Evolutionary conservation across 2,113 vertebrate genomes (phyloP).

Genomic region (Erythrocercus mccallii): DNA sequence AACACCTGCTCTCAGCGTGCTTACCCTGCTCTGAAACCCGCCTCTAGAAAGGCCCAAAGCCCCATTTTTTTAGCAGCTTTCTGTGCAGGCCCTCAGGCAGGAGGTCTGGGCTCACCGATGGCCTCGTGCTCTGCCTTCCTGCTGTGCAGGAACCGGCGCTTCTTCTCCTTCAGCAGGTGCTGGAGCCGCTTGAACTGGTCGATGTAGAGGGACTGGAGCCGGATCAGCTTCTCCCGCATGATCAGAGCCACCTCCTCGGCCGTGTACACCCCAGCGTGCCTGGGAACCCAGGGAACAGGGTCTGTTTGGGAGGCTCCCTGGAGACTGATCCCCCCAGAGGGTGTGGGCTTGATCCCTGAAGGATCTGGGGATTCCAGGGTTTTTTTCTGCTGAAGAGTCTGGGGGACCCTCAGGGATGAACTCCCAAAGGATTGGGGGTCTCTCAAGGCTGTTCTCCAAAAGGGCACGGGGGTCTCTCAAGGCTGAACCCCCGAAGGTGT

Average conservation of each 20-base stretch:
- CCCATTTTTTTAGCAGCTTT: neutral
- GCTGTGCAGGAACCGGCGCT: constrained; percentile 87
- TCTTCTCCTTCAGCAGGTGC: constrained; percentile 96
- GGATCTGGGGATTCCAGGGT: neutral
- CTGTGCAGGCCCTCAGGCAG: neutral
- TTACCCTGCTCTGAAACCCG: neutral
- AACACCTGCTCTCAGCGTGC: neutral
- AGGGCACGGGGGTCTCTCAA: neutral
- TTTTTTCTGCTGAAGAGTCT: neutral
- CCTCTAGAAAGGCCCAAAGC: neutral
- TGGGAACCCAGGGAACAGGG: neutral
- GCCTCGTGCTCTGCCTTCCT: constrained; percentile 90
- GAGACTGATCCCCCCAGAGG: neutral
- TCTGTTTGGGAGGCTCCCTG: accelerated
- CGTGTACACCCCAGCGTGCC: constrained; percentile 95
- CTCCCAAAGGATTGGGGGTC: neutral
- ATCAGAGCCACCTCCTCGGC: constrained; percentile 97
- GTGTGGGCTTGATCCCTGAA: neutral
- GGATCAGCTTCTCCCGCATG: constrained; percentile 94
- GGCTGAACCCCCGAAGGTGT: neutral
- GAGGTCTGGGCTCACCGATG: neutral
- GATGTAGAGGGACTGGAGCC: constrained; percentile 95
- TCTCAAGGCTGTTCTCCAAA: accelerated
- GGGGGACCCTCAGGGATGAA: neutral
- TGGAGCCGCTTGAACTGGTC: constrained; percentile 98